A percentile compares a stretch with the other conserved stretches of the same genome.
Conservation (phyloP, 2,888 invertebrate genomes). For the Arctia plantaginis region DNA sequence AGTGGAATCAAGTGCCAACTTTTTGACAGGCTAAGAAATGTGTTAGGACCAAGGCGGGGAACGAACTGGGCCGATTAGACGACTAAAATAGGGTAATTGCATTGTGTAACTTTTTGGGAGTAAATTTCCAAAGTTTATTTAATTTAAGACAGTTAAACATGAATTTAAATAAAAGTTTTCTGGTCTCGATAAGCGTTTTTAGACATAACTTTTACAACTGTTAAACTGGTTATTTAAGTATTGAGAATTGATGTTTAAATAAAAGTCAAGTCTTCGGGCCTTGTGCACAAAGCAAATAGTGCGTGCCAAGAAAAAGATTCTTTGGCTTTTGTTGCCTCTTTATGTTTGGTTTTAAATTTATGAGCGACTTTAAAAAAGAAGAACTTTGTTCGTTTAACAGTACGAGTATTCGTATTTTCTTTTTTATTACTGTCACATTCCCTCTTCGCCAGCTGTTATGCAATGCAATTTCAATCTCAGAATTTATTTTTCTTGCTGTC, state of each 20-base stretch:
- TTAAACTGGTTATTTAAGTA: not conserved
- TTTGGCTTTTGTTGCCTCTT: too few relatives aligned
- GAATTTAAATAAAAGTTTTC: not conserved
- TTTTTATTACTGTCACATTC: not conserved
- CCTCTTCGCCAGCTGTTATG: not conserved
- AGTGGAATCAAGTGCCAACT: constrained; percentile 3
- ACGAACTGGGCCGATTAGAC: constrained; percentile 11
- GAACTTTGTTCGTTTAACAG: too few relatives aligned
- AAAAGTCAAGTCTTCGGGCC: not conserved
- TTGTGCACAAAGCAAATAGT: not conserved
- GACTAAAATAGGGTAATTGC: not conserved
- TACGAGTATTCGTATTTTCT: too few relatives aligned
- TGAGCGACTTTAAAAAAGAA: too few relatives aligned
- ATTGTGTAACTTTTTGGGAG: not conserved
- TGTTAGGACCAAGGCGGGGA: not conserved
- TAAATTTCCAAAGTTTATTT: not conserved
- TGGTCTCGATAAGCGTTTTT: not conserved
- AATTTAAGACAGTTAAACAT: not conserved
- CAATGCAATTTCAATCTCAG: not conserved
- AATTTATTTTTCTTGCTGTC: not conserved
- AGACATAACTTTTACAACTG: not conserved
- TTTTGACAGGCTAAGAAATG: constrained; percentile 7
- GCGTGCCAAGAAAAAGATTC: not conserved
- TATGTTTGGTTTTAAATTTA: too few relatives aligned
- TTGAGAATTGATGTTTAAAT: not conserved